Conservation (phyloP, 2,888 invertebrate species). For the Andrena bucephala region DNA sequence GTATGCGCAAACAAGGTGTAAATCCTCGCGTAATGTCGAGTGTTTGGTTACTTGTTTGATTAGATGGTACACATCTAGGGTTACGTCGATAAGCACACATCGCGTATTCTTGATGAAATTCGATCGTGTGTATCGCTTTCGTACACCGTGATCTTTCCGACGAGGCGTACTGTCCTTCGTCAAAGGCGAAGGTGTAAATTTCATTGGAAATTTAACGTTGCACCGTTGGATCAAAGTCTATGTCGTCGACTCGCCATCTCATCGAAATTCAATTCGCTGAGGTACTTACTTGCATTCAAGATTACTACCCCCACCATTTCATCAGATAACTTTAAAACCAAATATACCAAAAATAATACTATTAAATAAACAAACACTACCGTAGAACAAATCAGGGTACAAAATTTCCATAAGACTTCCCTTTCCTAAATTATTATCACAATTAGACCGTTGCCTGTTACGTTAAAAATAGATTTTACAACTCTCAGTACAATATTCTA, state of each 20-base stretch:
- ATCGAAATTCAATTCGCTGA: not conserved
- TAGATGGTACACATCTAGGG: conserved; percentile 58
- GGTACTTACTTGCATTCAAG: too few relatives aligned
- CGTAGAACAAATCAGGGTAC: too few relatives aligned
- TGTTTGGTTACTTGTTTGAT: conserved; percentile 64
- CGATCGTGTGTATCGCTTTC: conserved; percentile 62
- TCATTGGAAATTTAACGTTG: conserved; percentile 23
- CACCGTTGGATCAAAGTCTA: not conserved
- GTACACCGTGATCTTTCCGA: conserved; percentile 36
- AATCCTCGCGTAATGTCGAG: conserved; percentile 53
- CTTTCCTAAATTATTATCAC: too few relatives aligned
- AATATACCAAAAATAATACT: too few relatives aligned
- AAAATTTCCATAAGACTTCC: too few relatives aligned
- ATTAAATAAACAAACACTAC: too few relatives aligned
- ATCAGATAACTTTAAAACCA: too few relatives aligned
- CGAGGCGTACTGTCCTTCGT: conserved; percentile 38
- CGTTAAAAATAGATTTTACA: too few relatives aligned
- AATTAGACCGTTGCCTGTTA: too few relatives aligned
- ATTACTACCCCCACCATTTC: too few relatives aligned
- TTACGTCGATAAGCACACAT: conserved; percentile 61
- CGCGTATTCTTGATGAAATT: conserved; percentile 60
- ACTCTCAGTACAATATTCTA: too few relatives aligned
- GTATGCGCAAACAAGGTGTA: conserved; percentile 46
- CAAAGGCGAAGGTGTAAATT: conserved; percentile 60
- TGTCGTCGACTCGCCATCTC: not conserved